Evolutionary conservation across 1,140 invertebrate genomes (phyloP).

Genomic region (Drosophila pachea): DNA sequence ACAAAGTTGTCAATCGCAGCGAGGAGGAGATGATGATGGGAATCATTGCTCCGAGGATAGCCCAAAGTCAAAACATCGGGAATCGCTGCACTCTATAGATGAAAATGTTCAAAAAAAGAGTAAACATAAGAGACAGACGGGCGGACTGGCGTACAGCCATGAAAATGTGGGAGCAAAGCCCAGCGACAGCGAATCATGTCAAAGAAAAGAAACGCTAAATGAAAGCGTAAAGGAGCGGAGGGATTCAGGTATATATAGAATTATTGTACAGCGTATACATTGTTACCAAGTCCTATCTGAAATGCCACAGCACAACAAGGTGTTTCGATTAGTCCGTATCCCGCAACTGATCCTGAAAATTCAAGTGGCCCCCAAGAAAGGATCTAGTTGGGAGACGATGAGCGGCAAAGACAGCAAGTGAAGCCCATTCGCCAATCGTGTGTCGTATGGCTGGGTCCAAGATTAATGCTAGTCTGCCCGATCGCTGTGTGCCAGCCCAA

Average conservation of each 20-base stretch:
- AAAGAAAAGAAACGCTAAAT: neutral
- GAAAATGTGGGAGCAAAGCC: slow-evolving; percentile 1
- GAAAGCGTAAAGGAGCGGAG: neutral
- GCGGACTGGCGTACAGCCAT: slow-evolving; percentile 1
- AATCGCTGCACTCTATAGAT: neutral
- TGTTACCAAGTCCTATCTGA: neutral
- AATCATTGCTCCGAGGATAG: neutral
- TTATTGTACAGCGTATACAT: neutral
- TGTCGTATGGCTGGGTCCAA: slow-evolving; percentile 1
- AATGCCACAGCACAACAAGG: neutral
- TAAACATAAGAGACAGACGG: slow-evolving; percentile 13
- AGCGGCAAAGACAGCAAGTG: slow-evolving; percentile 40
- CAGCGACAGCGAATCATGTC: neutral
- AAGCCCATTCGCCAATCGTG: neutral
- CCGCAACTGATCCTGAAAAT: neutral
- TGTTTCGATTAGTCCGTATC: neutral
- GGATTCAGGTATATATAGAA: neutral
- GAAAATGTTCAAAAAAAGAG: neutral
- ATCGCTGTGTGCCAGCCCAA: slow-evolving; percentile 6
- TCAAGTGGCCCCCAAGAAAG: slow-evolving; percentile 11
- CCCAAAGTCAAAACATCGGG: neutral
- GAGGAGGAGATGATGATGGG: neutral
- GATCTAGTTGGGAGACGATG: slow-evolving; percentile 53
- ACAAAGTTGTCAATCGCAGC: neutral
- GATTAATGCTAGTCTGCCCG: slow-evolving; percentile 5